phyloP scores from a whole-genome alignment of 2,113 vertebrate genomes.

The Hippocampus guttulatus region DNA sequence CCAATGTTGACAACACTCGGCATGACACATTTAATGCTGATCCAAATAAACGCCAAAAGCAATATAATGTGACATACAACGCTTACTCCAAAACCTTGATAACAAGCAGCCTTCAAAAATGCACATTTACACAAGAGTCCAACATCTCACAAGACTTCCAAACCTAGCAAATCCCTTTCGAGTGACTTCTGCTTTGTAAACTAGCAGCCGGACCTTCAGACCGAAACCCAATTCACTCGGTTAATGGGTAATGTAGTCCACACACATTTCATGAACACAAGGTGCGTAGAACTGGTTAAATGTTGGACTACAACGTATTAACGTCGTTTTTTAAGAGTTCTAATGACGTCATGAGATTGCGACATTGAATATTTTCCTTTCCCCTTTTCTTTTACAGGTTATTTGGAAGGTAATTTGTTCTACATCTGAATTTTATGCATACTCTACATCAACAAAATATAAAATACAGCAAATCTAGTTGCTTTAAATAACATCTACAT shows the following conservation, averaged over 20 bases:
- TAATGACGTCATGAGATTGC: slow-evolving; percentile 18
- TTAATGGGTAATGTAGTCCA: slow-evolving; percentile 55
- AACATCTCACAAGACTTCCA: slow-evolving; percentile 41
- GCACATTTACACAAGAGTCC: slow-evolving; percentile 24
- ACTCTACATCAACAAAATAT: background rate
- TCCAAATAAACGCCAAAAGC: background rate
- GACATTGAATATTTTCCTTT: rapidly evolving
- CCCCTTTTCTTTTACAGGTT: rapidly evolving
- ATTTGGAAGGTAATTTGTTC: background rate
- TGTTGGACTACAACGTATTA: slow-evolving; percentile 37
- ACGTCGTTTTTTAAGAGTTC: slow-evolving; percentile 19
- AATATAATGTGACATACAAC: background rate
- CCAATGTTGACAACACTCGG: background rate
- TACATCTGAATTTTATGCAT: background rate
- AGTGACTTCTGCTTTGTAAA: slow-evolving; percentile 60
- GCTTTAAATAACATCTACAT: background rate
- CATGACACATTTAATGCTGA: too few relatives aligned
- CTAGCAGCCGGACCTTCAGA: slow-evolving; percentile 3
- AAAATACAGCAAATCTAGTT: too few relatives aligned
- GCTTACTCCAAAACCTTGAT: slow-evolving; percentile 29
- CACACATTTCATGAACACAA: rapidly evolving
- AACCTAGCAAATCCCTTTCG: slow-evolving; percentile 63
- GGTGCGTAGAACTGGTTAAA: rapidly evolving
- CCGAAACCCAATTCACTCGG: background rate
- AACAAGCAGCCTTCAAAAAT: slow-evolving; percentile 18